Evolutionary conservation across 2,888 invertebrate species (phyloP).

Genomic region (Antheraea assamensis): DNA sequence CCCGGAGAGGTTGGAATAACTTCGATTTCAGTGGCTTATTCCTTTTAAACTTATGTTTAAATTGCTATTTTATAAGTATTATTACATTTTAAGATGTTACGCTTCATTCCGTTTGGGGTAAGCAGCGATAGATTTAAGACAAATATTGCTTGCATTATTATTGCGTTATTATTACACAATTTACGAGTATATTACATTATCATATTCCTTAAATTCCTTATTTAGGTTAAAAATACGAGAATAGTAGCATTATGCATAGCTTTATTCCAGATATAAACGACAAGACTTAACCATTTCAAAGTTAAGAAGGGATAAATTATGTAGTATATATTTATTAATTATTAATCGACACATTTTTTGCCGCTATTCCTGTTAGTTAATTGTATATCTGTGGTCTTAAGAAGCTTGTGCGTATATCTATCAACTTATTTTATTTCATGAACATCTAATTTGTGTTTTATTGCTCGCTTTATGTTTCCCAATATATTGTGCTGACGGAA

Average conservation of each 20-base stretch:
- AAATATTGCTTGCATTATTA: neutral
- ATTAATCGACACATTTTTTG: too few relatives aligned
- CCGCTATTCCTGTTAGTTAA: too few relatives aligned
- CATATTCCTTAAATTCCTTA: too few relatives aligned
- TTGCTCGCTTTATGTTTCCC: neutral
- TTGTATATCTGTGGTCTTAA: too few relatives aligned
- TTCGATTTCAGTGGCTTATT: constrained; percentile 79
- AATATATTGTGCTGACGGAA: neutral
- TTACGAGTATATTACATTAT: too few relatives aligned
- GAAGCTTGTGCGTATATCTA: too few relatives aligned
- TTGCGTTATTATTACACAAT: neutral
- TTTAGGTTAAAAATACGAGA: neutral
- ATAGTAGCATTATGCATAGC: neutral
- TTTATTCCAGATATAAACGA: neutral
- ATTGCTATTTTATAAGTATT: constrained; percentile 34
- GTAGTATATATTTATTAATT: too few relatives aligned
- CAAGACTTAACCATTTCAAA: neutral
- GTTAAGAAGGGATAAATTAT: neutral
- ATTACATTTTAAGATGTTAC: neutral
- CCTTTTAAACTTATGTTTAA: constrained; percentile 60
- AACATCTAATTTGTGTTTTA: neutral
- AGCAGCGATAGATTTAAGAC: neutral
- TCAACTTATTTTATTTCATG: neutral
- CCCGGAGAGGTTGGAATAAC: constrained; percentile 68
- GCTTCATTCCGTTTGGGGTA: neutral